Evolutionary conservation across 1,140 invertebrate species (phyloP).

Genomic region (Panulirus ornatus): DNA sequence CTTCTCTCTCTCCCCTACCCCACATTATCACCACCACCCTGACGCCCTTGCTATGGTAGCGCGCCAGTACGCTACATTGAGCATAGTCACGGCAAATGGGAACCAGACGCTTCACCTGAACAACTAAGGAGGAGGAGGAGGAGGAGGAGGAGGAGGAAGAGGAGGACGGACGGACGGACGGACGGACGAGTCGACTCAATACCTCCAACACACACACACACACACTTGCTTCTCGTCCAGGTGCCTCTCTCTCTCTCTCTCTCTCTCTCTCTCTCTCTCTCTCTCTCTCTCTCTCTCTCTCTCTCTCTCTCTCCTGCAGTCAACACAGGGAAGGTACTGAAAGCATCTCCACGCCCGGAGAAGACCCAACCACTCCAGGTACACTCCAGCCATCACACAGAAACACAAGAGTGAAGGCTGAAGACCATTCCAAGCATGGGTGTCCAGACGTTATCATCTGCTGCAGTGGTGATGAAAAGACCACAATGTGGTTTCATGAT

Average conservation of each 20-base stretch:
- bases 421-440: too few species aligned
- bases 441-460: too few species aligned
- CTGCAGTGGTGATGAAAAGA: too few species aligned
- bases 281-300: conserved; percentile 9
- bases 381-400: too few species aligned
- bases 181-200: neutral
- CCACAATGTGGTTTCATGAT: too few species aligned
- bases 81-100: neutral
- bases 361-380: too few species aligned
- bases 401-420: too few species aligned
- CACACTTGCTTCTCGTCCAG: neutral
- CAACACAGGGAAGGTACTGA: too few species aligned
- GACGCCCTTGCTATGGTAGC: neutral
- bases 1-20: conserved; percentile 14
- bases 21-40: neutral
- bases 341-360: too few species aligned
- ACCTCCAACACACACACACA: neutral
- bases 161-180: neutral
- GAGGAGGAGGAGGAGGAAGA: neutral
- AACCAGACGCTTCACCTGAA: neutral
- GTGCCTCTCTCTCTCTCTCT: neutral
- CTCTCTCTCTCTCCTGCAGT: neutral
- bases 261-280: neutral
- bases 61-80: too few species aligned
- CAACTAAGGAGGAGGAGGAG: neutral